phyloP scores from a whole-genome alignment of 53 echinoderm and acorn worm species.

The Glandiceps talaboti region DNA sequence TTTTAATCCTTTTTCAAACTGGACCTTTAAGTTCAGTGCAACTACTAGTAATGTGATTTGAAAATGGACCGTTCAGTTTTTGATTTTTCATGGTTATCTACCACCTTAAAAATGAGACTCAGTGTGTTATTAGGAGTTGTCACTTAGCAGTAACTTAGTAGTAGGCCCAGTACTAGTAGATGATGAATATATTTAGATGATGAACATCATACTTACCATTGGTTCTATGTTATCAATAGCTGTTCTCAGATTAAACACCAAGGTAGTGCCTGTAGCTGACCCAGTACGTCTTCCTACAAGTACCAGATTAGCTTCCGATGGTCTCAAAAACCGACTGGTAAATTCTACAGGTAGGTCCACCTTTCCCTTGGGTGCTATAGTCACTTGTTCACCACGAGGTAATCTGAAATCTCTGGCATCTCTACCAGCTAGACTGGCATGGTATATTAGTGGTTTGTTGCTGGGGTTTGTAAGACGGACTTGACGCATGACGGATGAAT shows the following conservation, averaged over 20 bases:
- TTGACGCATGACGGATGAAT: slow-evolving; percentile 68
- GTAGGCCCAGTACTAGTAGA: too few species aligned
- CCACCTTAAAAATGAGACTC: too few species aligned
- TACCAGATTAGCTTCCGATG: slow-evolving; percentile 80
- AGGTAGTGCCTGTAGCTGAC: slow-evolving; percentile 72
- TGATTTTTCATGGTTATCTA: too few species aligned
- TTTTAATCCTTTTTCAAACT: too few species aligned
- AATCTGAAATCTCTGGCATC: slow-evolving; percentile 76
- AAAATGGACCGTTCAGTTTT: too few species aligned
- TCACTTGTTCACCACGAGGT: slow-evolving; percentile 49
- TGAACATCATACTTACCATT: slow-evolving; percentile 62
- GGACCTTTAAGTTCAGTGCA: too few species aligned
- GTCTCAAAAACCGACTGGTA: slow-evolving; percentile 85
- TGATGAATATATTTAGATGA: too few species aligned
- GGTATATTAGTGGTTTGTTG: slow-evolving; percentile 83
- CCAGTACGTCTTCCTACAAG: slow-evolving; percentile 87
- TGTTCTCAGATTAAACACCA: slow-evolving; percentile 88
- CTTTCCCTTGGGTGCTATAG: slow-evolving; percentile 55
- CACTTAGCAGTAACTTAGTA: too few species aligned
- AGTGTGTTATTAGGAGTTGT: too few species aligned
- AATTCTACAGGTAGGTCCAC: slow-evolving; percentile 69
- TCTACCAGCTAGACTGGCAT: slow-evolving; percentile 80
- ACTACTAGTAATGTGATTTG: too few species aligned
- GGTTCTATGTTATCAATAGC: slow-evolving; percentile 84
- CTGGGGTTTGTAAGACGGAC: slow-evolving; percentile 88